These are phyloP conservation scores for Spisula solida DNA, from an alignment of 2,888 invertebrate species.

Conservation along the genomic window DNA sequence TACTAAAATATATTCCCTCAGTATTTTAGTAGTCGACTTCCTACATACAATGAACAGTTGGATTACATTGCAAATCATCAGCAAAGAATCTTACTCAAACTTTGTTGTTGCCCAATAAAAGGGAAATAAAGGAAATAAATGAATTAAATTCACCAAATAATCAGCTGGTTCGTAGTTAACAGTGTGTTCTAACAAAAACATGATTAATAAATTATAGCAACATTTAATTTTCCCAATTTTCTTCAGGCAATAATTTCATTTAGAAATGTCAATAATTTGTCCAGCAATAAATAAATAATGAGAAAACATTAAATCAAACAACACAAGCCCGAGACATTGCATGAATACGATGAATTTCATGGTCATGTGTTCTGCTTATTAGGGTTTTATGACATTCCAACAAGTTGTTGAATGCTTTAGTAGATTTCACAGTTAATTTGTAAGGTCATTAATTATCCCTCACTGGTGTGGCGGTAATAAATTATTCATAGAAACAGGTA, in stretches of 20 bases:
- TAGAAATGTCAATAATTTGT: slow-evolving; percentile 24
- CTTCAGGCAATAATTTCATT: background rate
- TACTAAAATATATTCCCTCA: too few relatives aligned
- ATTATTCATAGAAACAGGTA: slow-evolving; percentile 51
- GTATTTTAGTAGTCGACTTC: too few relatives aligned
- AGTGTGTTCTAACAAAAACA: too few relatives aligned
- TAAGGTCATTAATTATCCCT: slow-evolving; percentile 37
- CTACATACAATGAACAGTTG: too few relatives aligned
- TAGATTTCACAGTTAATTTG: slow-evolving; percentile 48
- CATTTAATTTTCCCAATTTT: background rate
- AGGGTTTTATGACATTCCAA: slow-evolving; percentile 14
- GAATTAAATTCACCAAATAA: too few relatives aligned
- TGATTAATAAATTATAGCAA: slow-evolving; percentile 11
- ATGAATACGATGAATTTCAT: background rate
- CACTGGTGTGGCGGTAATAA: slow-evolving; percentile 45
- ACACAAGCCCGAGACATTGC: background rate
- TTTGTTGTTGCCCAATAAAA: too few relatives aligned
- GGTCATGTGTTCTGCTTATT: slow-evolving; percentile 5
- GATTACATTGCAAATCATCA: too few relatives aligned
- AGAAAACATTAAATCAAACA: background rate
- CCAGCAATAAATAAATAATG: slow-evolving; percentile 16
- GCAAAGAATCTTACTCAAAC: too few relatives aligned
- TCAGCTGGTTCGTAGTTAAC: too few relatives aligned
- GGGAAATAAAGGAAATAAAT: too few relatives aligned
- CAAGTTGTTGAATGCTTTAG: slow-evolving; percentile 23